A percentile compares a stretch with the other conserved stretches of the same genome.
phyloP scores from a whole-genome alignment of 2,888 invertebrate genomes.

The Cheilosia vulpina region DNA sequence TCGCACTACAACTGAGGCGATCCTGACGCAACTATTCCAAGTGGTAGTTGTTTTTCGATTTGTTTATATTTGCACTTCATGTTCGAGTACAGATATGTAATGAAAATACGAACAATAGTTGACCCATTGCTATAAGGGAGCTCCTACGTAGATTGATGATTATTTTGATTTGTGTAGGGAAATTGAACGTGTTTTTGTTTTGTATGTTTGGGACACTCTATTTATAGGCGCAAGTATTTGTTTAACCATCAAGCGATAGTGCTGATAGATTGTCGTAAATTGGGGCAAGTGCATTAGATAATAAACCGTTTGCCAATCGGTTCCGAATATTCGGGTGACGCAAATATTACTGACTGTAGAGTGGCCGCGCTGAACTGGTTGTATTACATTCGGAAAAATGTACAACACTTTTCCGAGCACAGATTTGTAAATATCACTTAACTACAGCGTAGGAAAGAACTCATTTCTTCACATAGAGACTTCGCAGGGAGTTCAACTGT shows the following conservation, averaged over 20 bases:
- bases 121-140: neutral
- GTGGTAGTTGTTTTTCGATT: neutral
- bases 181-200: conserved; percentile 22
- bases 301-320: conserved; percentile 4
- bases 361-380: neutral
- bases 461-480: too few species aligned
- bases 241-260: neutral
- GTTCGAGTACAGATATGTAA: neutral
- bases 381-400: neutral
- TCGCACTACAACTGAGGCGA: neutral
- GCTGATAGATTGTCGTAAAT: conserved; percentile 13
- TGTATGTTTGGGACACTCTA: neutral
- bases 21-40: conserved; percentile 1
- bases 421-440: too few species aligned
- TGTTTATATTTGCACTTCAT: neutral
- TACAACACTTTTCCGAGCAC: too few species aligned
- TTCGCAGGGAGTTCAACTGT: too few species aligned
- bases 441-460: too few species aligned
- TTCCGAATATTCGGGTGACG: conserved; percentile 11
- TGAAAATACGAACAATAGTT: neutral
- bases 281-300: conserved; percentile 48
- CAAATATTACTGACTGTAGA: neutral
- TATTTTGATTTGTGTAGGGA: neutral
- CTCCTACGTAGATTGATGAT: neutral
- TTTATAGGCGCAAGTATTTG: conserved; percentile 4